A percentile compares a stretch with the other conserved stretches of the same genome.
Evolutionary conservation across 2,113 vertebrate genomes (phyloP).

Genomic region (Caloenas nicobarica): DNA sequence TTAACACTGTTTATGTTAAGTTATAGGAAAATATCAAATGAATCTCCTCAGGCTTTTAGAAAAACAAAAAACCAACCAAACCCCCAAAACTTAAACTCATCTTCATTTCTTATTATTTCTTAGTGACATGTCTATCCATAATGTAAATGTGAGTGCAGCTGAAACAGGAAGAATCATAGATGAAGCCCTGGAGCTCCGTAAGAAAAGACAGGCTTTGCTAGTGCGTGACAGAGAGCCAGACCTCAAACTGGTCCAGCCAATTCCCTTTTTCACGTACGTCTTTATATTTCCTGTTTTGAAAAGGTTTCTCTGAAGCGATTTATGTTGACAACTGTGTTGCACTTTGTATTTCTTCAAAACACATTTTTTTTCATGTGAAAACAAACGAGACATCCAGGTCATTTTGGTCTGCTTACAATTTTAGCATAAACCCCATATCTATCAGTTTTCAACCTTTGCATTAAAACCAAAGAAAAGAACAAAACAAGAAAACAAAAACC

Average conservation of each 20-base stretch:
- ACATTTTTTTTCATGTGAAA: neutral
- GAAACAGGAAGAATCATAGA: conserved; percentile 84
- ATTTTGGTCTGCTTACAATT: neutral
- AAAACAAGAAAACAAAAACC: too few relatives aligned
- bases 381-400: neutral
- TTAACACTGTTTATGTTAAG: rapidly evolving
- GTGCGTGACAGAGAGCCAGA: conserved; percentile 82
- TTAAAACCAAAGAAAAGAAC: neutral
- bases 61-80: neutral
- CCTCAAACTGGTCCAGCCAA: conserved; percentile 85
- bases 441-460: neutral
- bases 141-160: conserved; percentile 84
- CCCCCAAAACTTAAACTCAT: neutral
- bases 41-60: neutral
- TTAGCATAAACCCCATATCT: neutral
- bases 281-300: neutral
- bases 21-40: neutral
- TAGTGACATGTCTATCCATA: conserved; percentile 91
- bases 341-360: neutral
- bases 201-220: conserved; percentile 83
- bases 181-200: conserved; percentile 88
- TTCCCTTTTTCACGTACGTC: conserved; percentile 87
- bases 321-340: neutral
- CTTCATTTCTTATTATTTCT: neutral
- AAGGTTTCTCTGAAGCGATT: neutral